Percentiles rank a stretch among this genome's conserved stretches.
phyloP scores from a whole-genome alignment of 1,140 invertebrate species.

The Megathymus violae region DNA sequence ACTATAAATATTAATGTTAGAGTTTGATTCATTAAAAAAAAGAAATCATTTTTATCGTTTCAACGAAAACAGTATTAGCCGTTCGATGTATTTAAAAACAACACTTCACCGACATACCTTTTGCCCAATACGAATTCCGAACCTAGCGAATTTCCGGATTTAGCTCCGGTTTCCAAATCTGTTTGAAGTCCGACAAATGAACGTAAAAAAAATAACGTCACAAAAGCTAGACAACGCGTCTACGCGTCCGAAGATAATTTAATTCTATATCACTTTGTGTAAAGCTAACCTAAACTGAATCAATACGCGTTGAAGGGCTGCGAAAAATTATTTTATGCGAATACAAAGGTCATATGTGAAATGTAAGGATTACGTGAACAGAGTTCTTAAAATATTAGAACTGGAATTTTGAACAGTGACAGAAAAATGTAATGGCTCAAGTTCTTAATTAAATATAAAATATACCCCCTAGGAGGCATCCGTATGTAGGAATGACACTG shows the following conservation, averaged over 20 bases:
- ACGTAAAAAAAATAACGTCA: slow-evolving; percentile 60
- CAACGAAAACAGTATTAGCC: too few species aligned
- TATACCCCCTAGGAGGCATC: too few species aligned
- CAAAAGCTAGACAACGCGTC: slow-evolving; percentile 44
- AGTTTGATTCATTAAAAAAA: too few species aligned
- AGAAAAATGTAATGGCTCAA: too few species aligned
- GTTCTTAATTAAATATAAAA: too few species aligned
- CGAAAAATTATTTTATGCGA: not conserved
- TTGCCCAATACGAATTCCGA: slow-evolving; percentile 47
- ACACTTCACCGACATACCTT: slow-evolving; percentile 23
- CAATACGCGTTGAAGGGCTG: slow-evolving; percentile 31
- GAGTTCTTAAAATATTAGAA: too few species aligned
- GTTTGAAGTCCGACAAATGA: slow-evolving; percentile 73
- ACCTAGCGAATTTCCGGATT: slow-evolving; percentile 61
- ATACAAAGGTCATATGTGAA: not conserved
- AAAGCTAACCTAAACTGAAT: slow-evolving; percentile 56
- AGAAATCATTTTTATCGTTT: too few species aligned
- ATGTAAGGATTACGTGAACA: not conserved
- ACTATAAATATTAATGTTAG: too few species aligned
- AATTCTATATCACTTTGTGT: slow-evolving; percentile 72
- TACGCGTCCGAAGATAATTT: slow-evolving; percentile 60
- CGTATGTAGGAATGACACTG: too few species aligned
- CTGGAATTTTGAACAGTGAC: slow-evolving; percentile 35
- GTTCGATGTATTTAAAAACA: not conserved
- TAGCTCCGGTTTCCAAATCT: slow-evolving; percentile 68